These are phyloP conservation scores for Saturnia pavonia DNA, from an alignment of 2,888 invertebrate species.

Conservation along the genomic window DNA sequence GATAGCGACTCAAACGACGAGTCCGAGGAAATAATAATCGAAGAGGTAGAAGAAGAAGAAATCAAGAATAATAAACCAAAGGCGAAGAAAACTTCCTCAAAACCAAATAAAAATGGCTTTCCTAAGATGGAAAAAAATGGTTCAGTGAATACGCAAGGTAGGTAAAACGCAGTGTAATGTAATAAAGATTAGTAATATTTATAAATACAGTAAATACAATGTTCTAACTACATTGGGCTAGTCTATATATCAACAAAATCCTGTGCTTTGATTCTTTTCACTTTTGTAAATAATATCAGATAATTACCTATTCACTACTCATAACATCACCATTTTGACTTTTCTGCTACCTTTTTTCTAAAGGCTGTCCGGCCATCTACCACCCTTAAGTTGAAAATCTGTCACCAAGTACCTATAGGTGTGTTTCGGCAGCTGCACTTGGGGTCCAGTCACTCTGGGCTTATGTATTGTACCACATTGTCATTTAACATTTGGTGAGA, in stretches of 20 bases:
- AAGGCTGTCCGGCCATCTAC: too few species aligned
- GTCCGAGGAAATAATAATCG: slow-evolving; percentile 53
- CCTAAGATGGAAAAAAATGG: slow-evolving; percentile 31
- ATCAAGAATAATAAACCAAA: slow-evolving; percentile 49
- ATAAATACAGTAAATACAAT: not conserved
- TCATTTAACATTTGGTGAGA: too few species aligned
- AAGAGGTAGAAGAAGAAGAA: slow-evolving; percentile 46
- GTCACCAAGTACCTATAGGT: not conserved
- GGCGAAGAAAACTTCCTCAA: slow-evolving; percentile 46
- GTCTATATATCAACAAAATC: not conserved
- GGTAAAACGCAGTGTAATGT: slow-evolving; percentile 4
- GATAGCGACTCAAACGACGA: slow-evolving; percentile 32
- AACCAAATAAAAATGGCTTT: slow-evolving; percentile 34
- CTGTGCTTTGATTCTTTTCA: not conserved
- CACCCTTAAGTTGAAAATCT: not conserved
- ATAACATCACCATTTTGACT: not conserved
- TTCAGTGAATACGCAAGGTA: slow-evolving; percentile 69
- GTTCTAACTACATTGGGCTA: not conserved
- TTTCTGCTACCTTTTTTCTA: too few species aligned
- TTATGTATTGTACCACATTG: too few species aligned
- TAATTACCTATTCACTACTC: not conserved
- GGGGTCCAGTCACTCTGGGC: not conserved
- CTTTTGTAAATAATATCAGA: not conserved
- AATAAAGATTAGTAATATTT: not conserved
- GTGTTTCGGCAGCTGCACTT: not conserved